Evolutionary conservation across 2,797 vertebrate genomes (phyloP), one percentile per base, ranked within the genome.

Genomic region (Hephaestus fuliginosus): DNA sequence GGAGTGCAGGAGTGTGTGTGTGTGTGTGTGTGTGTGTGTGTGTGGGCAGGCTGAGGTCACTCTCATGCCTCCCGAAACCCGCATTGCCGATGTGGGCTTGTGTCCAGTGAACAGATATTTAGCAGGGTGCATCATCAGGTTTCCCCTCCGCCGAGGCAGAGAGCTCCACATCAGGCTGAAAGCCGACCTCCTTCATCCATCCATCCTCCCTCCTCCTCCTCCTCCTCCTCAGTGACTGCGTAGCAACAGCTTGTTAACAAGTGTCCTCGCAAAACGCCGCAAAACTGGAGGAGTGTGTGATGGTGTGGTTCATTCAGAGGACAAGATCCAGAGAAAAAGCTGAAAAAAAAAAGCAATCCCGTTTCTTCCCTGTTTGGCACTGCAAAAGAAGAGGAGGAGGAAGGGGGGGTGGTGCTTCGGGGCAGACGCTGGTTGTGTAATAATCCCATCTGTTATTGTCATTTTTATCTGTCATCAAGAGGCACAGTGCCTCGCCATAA

Each of bases 11-110:
- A 44, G 76, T 58, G 70, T 48, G 72, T 51, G 85, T 71, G 77
- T 74, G 86, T 81, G 69, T 61, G 76, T 58, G 70, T 48, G 72
- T 51, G 76, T 58, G 70, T 48, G 72, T 51, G 85, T 71, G 77
- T 74, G 86, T 81, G 69, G 62, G 79, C 70, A 84, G 81, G 65
- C 86, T 91, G 88, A 92, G 88, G 92, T 94, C 93, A 91, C 86
- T 82, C 74, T 82, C 70, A 84, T 91, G 86, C 80, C 86, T 91
- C 25, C 87, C 76, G 76, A 92, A 91, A 91, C 92, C 91, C 89
- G 93, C 93, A 95, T 89, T 94, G 94, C 91, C 90, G 92, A 88
- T 92, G 91, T 88, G 89, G 90, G 89, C 88, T 91, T 80, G 69
- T 93, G 90, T 92, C 91, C 91, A 89, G 81, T 80, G 81, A 68